Conservation (phyloP, 2,113 vertebrate species). For the Nesoenas mayeri region DNA sequence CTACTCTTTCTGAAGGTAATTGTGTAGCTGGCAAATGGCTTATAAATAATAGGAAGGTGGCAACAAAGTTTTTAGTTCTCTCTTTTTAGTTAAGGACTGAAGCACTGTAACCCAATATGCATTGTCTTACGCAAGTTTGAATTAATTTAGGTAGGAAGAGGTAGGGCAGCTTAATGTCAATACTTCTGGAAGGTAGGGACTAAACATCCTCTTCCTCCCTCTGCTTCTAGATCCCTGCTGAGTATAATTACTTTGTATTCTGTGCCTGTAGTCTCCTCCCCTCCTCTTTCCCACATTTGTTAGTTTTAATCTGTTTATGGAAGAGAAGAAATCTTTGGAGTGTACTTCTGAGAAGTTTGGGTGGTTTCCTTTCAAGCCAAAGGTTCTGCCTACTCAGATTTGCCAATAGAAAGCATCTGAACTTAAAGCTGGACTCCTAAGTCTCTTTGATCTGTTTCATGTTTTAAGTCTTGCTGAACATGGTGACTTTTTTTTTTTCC, state of each 20-base stretch:
- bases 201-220: conserved; percentile 48
- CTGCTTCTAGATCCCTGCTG: background rate
- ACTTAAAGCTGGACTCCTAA: background rate
- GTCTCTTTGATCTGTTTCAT: background rate
- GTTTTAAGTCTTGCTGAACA: background rate
- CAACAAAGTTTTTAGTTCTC: background rate
- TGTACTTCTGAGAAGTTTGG: background rate
- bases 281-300: background rate
- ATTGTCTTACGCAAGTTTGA: background rate
- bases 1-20: background rate
- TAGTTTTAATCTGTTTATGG: conserved; percentile 10
- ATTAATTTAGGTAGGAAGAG: conserved; percentile 10
- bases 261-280: background rate
- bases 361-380: background rate
- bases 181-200: conserved; percentile 1
- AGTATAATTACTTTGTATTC: background rate
- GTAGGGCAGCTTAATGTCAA: background rate
- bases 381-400: background rate
- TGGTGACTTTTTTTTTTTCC: background rate
- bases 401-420: background rate
- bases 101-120: background rate
- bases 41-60: background rate
- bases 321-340: background rate
- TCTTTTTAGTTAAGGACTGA: background rate
- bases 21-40: background rate